A percentile compares a stretch with the other conserved stretches of the same genome.
These are phyloP conservation scores for Idaea dimidiata DNA, from an alignment of 2,888 invertebrate genomes.

Conservation along the genomic window DNA sequence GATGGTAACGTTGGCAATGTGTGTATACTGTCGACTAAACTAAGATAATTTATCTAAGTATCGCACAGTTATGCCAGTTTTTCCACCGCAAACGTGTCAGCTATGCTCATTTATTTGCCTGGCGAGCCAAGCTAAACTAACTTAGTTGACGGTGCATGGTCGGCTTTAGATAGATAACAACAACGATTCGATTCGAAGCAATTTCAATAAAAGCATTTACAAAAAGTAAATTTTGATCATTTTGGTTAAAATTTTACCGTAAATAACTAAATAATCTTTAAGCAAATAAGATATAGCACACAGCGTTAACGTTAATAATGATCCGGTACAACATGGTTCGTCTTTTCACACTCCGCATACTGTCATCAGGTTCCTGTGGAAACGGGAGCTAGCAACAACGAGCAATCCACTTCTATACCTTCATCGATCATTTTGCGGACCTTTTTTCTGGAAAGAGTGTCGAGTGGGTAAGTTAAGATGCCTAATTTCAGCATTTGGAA, in stretches of 20 bases:
- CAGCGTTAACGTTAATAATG: slow-evolving; percentile 43
- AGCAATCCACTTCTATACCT: slow-evolving; percentile 37
- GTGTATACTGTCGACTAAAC: too few species aligned
- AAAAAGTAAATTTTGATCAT: too few species aligned
- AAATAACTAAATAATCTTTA: slow-evolving; percentile 44
- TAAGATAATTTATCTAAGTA: too few species aligned
- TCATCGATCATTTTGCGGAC: slow-evolving; percentile 40
- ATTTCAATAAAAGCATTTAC: too few species aligned
- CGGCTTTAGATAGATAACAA: too few species aligned
- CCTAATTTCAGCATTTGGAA: background rate
- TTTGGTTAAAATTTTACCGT: slow-evolving; percentile 33
- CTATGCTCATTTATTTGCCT: too few species aligned
- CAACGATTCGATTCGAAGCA: too few species aligned
- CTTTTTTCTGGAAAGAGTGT: slow-evolving; percentile 31
- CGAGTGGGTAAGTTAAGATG: background rate
- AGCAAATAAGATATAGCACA: slow-evolving; percentile 42
- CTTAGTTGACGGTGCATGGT: too few species aligned
- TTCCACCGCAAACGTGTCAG: too few species aligned
- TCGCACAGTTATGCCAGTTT: too few species aligned
- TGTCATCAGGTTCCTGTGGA: slow-evolving; percentile 38
- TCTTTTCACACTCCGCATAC: slow-evolving; percentile 45
- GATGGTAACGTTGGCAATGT: background rate
- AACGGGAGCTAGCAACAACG: slow-evolving; percentile 38
- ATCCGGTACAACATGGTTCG: slow-evolving; percentile 51
- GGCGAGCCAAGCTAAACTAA: too few species aligned